Conservation (phyloP, 1,140 invertebrate genomes). For the Metopolophium dirhodum region DNA sequence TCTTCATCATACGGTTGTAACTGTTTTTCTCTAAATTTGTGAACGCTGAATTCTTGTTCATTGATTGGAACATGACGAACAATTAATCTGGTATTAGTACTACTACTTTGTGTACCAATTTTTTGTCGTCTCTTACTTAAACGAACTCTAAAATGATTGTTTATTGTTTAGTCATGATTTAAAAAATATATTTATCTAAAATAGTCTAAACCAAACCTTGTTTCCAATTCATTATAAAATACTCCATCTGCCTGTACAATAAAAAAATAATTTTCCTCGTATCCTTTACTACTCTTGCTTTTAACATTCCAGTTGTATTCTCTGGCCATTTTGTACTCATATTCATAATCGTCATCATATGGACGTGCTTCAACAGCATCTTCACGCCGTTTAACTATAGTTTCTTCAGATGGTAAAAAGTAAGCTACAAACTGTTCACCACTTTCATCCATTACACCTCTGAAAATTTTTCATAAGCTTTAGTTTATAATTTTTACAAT, state of each 20-base stretch:
- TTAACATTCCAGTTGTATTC: slow-evolving; percentile 99
- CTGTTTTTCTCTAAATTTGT: slow-evolving; percentile 84
- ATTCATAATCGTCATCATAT: slow-evolving; percentile 90
- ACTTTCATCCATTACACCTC: slow-evolving; percentile 96
- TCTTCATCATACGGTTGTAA: slow-evolving; percentile 83
- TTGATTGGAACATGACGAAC: slow-evolving; percentile 91
- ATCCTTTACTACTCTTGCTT: slow-evolving; percentile 95
- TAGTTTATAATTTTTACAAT: neutral
- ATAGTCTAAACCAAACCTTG: slow-evolving; percentile 66
- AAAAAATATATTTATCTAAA: neutral
- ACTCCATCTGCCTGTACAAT: slow-evolving; percentile 89
- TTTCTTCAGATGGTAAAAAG: slow-evolving; percentile 94
- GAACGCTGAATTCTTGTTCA: slow-evolving; percentile 83
- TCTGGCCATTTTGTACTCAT: slow-evolving; percentile 93
- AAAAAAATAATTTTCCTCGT: slow-evolving; percentile 98
- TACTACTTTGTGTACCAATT: slow-evolving; percentile 73
- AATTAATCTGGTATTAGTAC: slow-evolving; percentile 80
- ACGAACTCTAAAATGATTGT: slow-evolving; percentile 72
- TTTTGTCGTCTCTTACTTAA: slow-evolving; percentile 88
- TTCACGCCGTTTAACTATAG: slow-evolving; percentile 82
- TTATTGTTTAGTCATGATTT: neutral
- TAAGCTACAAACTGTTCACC: slow-evolving; percentile 99
- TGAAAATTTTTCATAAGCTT: slow-evolving; percentile 64
- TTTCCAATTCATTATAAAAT: slow-evolving; percentile 97
- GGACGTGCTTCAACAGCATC: slow-evolving; percentile 80